Percentiles rank a stretch among this genome's conserved stretches.
phyloP scores from a whole-genome alignment of 2,888 invertebrate genomes.

The Tiphia femorata region DNA sequence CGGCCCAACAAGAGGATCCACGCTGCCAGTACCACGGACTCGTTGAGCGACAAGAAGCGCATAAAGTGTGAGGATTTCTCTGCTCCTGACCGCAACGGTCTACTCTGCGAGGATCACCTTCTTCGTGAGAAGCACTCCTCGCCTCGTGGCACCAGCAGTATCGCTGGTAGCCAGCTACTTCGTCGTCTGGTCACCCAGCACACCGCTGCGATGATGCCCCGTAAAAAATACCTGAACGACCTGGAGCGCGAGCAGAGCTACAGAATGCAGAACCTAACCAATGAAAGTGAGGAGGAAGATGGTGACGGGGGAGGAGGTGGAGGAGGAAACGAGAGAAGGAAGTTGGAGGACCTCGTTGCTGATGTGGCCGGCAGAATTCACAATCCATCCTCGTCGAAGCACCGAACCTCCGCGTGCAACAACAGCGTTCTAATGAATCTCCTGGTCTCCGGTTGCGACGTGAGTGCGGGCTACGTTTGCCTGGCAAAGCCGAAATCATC shows the following conservation, averaged over 20 bases:
- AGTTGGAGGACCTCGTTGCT: not conserved
- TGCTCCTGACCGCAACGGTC: constrained; percentile 6
- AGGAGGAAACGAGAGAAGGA: constrained; percentile 20
- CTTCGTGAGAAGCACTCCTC: constrained; percentile 21
- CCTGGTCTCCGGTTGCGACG: constrained; percentile 94
- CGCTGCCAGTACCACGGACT: constrained; percentile 33
- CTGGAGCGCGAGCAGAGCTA: constrained; percentile 64
- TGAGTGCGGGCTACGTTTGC: constrained; percentile 92
- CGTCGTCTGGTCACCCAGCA: constrained; percentile 73
- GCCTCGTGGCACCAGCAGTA: constrained; percentile 11
- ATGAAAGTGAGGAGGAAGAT: not conserved
- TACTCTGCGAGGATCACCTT: constrained; percentile 32
- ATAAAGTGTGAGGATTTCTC: constrained; percentile 52
- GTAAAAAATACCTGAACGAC: constrained; percentile 1
- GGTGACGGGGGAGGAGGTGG: constrained; percentile 67
- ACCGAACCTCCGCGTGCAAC: no score
- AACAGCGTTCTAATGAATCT: constrained; percentile 94
- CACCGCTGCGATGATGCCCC: constrained; percentile 7
- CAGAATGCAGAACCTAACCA: constrained; percentile 42
- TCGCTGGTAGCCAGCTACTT: constrained; percentile 68
- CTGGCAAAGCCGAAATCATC: constrained; percentile 72
- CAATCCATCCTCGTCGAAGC: constrained; percentile 69
- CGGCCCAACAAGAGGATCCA: constrained; percentile 58
- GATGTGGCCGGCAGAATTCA: constrained; percentile 10
- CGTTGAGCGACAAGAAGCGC: constrained; percentile 54